Evolutionary conservation across 1,140 invertebrate species (phyloP), one percentile per base, ranked within the genome.

Genomic region (Callitettix versicolor): DNA sequence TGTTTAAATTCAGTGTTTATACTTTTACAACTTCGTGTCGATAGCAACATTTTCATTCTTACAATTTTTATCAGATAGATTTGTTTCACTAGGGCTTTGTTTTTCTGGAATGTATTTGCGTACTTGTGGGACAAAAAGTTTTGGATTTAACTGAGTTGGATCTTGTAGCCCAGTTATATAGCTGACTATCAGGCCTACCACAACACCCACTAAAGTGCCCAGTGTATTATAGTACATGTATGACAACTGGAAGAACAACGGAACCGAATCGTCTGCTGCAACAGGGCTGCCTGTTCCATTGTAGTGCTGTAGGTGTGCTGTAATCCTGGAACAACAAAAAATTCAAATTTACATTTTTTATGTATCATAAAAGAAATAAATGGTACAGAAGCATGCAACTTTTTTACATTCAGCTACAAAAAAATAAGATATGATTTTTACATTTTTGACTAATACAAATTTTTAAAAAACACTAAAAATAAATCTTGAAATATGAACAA

Each of bases 151-250:
- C 2, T 15, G 12, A 2, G 11, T 14, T 17, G 24, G 70, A 68
- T 81, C 71, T 14, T 68, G 70, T 1, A 73, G 68, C 41, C 83
- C 80, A 22, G 84, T 85, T n/a, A 83, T 40, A 60, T 79, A 78
- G 53, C 81, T 83, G 2, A 84, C 77, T n/a, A 83, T 58, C 3
- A 78, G 66, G 3, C 86, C 86, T 1, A 87, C 76, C 2, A 80
- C 55, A 17, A 87, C 64, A 0, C 83, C 79, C 0, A 78, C 73
- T 2, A 74, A 54, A 9, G 75, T 72, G 4, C 81, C 85, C 56
- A 79, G 72, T 22, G 81, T 65, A 2, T 82, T 81, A 49, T 85
- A 82, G 63, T 88, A 86, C 62, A 84, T 79, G 64, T 84, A 86
- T 1, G 82, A 85, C 22, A 86, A 62, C 15, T 81, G 76, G 68